Conservation (phyloP, 2,797 vertebrate genomes). For the Vireo griseus region DNA sequence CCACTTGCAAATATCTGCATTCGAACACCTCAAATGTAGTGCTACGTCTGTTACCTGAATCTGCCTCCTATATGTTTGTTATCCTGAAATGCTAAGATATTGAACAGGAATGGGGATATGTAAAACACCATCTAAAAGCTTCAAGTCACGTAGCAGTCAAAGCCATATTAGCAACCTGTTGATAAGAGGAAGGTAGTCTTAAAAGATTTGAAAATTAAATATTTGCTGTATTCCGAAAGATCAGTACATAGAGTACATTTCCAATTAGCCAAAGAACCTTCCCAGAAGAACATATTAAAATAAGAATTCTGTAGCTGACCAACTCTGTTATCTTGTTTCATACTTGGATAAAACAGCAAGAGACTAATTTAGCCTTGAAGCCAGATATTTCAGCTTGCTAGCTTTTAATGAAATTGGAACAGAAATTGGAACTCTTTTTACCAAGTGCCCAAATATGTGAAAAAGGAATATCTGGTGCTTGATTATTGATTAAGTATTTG, state of each 20-base stretch:
- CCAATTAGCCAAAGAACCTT: slow-evolving; percentile 18
- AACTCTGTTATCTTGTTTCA: neutral
- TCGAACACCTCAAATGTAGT: neutral
- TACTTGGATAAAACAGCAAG: slow-evolving; percentile 36
- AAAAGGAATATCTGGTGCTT: neutral
- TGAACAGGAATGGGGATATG: neutral
- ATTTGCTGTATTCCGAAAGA: slow-evolving; percentile 12
- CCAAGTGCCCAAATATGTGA: neutral
- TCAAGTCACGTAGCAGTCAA: neutral
- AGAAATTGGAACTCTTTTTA: slow-evolving; percentile 36
- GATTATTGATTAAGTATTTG: slow-evolving; percentile 4
- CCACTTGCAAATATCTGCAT: neutral
- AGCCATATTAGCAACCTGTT: neutral
- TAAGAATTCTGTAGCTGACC: slow-evolving; percentile 27
- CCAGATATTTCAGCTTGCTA: slow-evolving; percentile 6
- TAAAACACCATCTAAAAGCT: neutral
- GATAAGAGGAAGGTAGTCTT: neutral
- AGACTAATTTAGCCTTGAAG: slow-evolving; percentile 40
- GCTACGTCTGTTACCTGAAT: neutral
- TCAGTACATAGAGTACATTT: neutral
- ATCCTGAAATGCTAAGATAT: neutral
- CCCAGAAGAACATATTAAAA: slow-evolving; percentile 31
- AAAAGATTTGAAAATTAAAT: neutral
- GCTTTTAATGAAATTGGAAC: slow-evolving; percentile 28
- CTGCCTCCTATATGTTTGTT: neutral